These are phyloP conservation scores for Cephus pygmeus DNA, from an alignment of 2,888 invertebrate genomes.

Conservation along the genomic window DNA sequence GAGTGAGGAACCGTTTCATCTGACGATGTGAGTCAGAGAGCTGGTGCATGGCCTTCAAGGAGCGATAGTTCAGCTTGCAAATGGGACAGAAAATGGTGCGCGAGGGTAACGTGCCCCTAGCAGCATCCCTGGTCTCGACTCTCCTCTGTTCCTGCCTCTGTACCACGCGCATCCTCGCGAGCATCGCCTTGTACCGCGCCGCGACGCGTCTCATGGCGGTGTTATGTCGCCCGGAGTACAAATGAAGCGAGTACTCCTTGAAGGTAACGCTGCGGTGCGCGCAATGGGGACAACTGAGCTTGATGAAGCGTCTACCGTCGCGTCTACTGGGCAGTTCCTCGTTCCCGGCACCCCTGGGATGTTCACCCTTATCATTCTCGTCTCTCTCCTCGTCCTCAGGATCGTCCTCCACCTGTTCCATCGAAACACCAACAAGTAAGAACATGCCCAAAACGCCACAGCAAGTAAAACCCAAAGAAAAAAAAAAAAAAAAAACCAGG, in stretches of 20 bases:
- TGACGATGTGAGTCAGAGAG: slow-evolving; percentile 83
- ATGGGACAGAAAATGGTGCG: slow-evolving; percentile 79
- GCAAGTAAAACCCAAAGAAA: no score
- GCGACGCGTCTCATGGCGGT: slow-evolving; percentile 80
- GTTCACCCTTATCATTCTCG: slow-evolving; percentile 58
- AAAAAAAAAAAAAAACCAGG: background rate
- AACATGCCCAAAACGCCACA: background rate
- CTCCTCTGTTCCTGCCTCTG: slow-evolving; percentile 85
- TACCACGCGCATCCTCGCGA: slow-evolving; percentile 81
- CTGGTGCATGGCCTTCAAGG: slow-evolving; percentile 82
- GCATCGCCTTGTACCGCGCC: slow-evolving; percentile 78
- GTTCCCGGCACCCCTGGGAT: slow-evolving; percentile 55
- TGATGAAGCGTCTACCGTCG: slow-evolving; percentile 72
- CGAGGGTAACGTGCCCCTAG: slow-evolving; percentile 70
- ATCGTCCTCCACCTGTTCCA: slow-evolving; percentile 62
- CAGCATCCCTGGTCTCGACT: slow-evolving; percentile 76
- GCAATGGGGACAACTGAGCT: slow-evolving; percentile 83
- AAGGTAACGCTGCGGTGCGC: slow-evolving; percentile 80
- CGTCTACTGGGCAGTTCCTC: slow-evolving; percentile 60
- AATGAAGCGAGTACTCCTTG: slow-evolving; percentile 79
- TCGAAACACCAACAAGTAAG: background rate
- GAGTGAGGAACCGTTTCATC: slow-evolving; percentile 87
- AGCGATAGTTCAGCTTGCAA: slow-evolving; percentile 81
- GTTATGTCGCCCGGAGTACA: slow-evolving; percentile 78
- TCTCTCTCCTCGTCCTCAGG: slow-evolving; percentile 49